Evolutionary conservation across 1,140 invertebrate genomes (phyloP).

Genomic region (Alviniconcha marisindica): DNA sequence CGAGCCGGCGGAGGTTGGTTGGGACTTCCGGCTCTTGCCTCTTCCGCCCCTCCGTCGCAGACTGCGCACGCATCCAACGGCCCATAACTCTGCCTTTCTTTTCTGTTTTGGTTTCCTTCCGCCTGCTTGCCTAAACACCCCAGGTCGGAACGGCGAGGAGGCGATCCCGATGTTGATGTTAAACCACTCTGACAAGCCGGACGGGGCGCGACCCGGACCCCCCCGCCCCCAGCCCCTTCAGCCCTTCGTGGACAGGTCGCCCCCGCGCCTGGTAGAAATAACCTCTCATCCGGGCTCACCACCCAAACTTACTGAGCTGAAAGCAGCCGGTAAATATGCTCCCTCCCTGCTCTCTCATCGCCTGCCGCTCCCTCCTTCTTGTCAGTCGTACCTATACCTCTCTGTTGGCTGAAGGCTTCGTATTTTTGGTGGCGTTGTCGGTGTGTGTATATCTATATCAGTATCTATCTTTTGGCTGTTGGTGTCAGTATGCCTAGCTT

Average conservation of each 20-base stretch:
- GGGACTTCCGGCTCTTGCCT: neutral
- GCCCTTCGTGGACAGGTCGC: constrained; percentile 58
- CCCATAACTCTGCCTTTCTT: constrained; percentile 25
- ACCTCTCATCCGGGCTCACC: constrained; percentile 68
- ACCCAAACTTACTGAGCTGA: constrained; percentile 68
- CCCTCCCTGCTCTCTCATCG: constrained; percentile 19
- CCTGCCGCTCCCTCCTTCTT: constrained; percentile 1
- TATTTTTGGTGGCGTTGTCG: constrained; percentile 1
- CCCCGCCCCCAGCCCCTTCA: constrained; percentile 43
- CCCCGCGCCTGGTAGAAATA: constrained; percentile 70
- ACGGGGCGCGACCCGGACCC: constrained; percentile 58
- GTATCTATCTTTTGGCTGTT: constrained; percentile 10
- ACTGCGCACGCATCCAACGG: neutral
- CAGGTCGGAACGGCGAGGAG: constrained; percentile 74
- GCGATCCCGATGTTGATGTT: constrained; percentile 77
- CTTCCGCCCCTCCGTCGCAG: neutral
- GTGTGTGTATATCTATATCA: neutral
- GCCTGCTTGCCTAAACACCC: neutral
- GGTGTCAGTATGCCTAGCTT: too few species aligned
- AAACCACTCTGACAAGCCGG: constrained; percentile 74
- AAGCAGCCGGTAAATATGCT: constrained; percentile 64
- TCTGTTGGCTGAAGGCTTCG: too few species aligned
- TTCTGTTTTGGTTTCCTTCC: constrained; percentile 7
- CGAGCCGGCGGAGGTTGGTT: too few species aligned
- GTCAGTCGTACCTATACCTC: neutral